Evolutionary conservation across 2,888 invertebrate genomes (phyloP).

Genomic region (Phania funesta): DNA sequence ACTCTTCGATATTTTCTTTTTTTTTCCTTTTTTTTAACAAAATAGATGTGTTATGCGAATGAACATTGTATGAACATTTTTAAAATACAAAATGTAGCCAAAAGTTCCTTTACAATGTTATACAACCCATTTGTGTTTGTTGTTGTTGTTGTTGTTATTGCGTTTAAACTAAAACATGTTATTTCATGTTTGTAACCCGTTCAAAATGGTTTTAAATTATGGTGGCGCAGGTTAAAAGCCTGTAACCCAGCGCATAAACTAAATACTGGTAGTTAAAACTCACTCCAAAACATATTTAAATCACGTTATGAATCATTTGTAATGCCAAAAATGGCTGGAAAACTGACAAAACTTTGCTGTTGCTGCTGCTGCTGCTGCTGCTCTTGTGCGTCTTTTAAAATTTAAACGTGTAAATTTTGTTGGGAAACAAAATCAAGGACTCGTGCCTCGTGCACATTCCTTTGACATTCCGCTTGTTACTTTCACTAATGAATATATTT

Average conservation of each 20-base stretch:
- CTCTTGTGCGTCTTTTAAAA: constrained; percentile 1
- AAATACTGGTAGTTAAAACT: constrained; percentile 65
- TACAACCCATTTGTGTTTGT: constrained; percentile 77
- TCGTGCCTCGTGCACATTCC: neutral
- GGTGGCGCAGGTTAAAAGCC: constrained; percentile 79
- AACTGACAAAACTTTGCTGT: constrained; percentile 54
- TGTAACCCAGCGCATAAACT: constrained; percentile 75
- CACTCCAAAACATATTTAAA: neutral
- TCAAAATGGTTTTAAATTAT: constrained; percentile 76
- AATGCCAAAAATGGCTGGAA: constrained; percentile 28
- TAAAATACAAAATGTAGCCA: constrained; percentile 30
- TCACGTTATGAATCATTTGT: constrained; percentile 52
- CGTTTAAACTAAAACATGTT: constrained; percentile 36
- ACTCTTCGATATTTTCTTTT: constrained; percentile 55
- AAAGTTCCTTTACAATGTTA: constrained; percentile 73
- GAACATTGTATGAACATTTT: constrained; percentile 66
- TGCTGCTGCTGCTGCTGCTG: neutral
- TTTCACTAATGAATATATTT: constrained; percentile 72
- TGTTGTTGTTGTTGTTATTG: neutral
- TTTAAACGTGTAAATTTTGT: constrained; percentile 48
- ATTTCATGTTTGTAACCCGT: constrained; percentile 72
- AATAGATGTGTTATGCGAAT: constrained; percentile 44
- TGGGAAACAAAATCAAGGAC: constrained; percentile 22
- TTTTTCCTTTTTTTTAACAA: constrained; percentile 52
- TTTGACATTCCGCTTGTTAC: constrained; percentile 66